Evolutionary conservation across 1,140 invertebrate species (phyloP), one percentile per base, ranked within the genome.

Genomic region (Myzus persicae): DNA sequence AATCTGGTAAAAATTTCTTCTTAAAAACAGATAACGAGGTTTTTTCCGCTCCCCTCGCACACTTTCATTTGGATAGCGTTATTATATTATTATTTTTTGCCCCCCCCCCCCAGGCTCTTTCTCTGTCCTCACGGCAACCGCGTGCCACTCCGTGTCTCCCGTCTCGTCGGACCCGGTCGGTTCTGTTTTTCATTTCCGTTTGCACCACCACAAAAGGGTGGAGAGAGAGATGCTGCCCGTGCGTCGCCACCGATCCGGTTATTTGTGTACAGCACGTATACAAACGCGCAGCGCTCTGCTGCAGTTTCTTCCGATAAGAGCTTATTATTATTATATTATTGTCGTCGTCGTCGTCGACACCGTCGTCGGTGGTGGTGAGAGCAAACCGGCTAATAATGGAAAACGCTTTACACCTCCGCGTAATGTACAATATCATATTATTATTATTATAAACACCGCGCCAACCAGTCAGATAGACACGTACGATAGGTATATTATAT

Each of bases 171-270:
- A 38, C 54, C 89, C 88, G 20, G 91, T 90, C 18, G 40, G 76
- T 93, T 89, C 59, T 67, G 59, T 93, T 85, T 87, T 93, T 94
- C 93, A 88, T 94, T 93, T 91, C 89, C 91, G 85, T 76, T 94
- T 76, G 67, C 76, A 42, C 67, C 59, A n/a, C 90, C 59, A 76
- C 90, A 40, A 67, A 67, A 90, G 51, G 51, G 87, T n/a, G 87
- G 26, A n/a, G 38, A 31, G 40, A 40, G 48, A 9, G 42, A 9
- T 51, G 48, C 48, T 90, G 54, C 93, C 91, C 67, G 44, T n/a
- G 46, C 76, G n/a, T 40, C 26, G 89, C 54, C 38, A 48, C 91
- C 88, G 42, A 90, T 91, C 90, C 93, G 76, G 82, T 81, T 92
- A 67, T 82, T 93, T 88, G 93, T 89, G 81, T 51, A 42, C 48